These are phyloP conservation scores for Fistularia commersonii DNA, from an alignment of 2,797 vertebrate genomes.

Conservation along the genomic window DNA sequence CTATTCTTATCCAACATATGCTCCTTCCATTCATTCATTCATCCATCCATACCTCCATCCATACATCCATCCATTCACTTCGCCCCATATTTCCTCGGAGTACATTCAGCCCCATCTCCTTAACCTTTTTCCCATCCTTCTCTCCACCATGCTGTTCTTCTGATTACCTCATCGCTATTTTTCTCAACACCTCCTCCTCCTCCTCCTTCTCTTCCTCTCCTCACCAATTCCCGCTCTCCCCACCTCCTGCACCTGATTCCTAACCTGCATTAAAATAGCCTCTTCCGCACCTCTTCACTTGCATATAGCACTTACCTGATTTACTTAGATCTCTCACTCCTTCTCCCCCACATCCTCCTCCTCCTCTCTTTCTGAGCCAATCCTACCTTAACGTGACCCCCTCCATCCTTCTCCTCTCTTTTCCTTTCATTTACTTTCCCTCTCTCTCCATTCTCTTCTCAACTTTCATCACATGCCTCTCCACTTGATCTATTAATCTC, in stretches of 20 bases:
- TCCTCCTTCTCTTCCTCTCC: conserved; percentile 4
- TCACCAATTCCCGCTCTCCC: conserved; percentile 22
- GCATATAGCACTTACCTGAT: conserved; percentile 41
- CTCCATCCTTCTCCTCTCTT: conserved; percentile 26
- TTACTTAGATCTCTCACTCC: conserved; percentile 29
- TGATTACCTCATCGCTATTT: conserved; percentile 18
- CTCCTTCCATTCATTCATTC: background rate
- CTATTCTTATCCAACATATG: conserved; percentile 36
- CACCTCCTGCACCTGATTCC: conserved; percentile 41
- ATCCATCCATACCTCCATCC: conserved; percentile 4
- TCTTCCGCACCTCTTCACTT: conserved; percentile 34
- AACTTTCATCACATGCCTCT: conserved; percentile 63
- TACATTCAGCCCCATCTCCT: background rate
- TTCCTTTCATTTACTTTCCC: conserved; percentile 29
- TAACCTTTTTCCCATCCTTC: background rate
- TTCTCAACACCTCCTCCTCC: conserved; percentile 6
- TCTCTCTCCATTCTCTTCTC: conserved; percentile 36
- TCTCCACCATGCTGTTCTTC: conserved; percentile 2
- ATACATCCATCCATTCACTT: conserved; percentile 1
- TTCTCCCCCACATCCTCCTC: conserved; percentile 3
- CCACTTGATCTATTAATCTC: conserved; percentile 68
- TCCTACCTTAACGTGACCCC: conserved; percentile 45
- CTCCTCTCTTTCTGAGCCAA: conserved; percentile 9
- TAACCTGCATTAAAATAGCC: conserved; percentile 50
- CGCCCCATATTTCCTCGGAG: conserved; percentile 11